A percentile compares a stretch with the other conserved stretches of the same genome.
Conservation (phyloP, 2,797 vertebrate species). For the Labroides dimidiatus region DNA sequence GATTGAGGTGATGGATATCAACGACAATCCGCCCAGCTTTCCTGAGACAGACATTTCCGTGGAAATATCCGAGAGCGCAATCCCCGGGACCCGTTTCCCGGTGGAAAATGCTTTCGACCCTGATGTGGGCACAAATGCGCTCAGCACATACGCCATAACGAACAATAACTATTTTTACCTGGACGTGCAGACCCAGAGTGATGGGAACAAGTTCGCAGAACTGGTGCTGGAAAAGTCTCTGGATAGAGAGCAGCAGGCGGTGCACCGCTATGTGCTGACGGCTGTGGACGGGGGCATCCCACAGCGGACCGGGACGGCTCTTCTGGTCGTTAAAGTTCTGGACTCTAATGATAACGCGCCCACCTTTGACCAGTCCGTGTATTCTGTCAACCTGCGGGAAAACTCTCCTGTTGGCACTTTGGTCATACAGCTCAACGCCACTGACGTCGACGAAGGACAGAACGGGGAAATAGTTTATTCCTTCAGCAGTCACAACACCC, state of each 20-base stretch:
- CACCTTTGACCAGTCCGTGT: constrained; percentile 95
- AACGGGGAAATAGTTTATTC: constrained; percentile 98
- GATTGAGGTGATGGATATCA: constrained; percentile 97
- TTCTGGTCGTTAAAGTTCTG: constrained; percentile 94
- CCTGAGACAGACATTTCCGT: constrained; percentile 95
- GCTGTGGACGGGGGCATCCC: constrained; percentile 96
- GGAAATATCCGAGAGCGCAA: constrained; percentile 98
- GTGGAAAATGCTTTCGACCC: constrained; percentile 98
- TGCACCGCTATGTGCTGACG: constrained; percentile 97
- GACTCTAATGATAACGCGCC: constrained; percentile 99
- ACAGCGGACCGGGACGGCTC: constrained; percentile 94
- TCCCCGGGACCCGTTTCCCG: constrained; percentile 97
- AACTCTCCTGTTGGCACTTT: constrained; percentile 94
- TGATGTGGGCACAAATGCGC: constrained; percentile 96
- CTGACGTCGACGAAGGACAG: constrained; percentile 94
- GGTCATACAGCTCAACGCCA: constrained; percentile 96
- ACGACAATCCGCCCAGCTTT: constrained; percentile 96
- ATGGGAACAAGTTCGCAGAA: constrained; percentile 96
- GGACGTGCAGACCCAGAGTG: constrained; percentile 97
- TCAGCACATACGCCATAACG: constrained; percentile 96
- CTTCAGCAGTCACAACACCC: constrained; percentile 94
- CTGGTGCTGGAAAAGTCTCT: constrained; percentile 95
- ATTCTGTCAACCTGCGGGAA: constrained; percentile 92
- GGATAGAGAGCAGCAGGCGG: constrained; percentile 96
- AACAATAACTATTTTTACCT: constrained; percentile 96